Conservation (phyloP, 2,888 invertebrate species). For the Hyposoter dolosus region DNA sequence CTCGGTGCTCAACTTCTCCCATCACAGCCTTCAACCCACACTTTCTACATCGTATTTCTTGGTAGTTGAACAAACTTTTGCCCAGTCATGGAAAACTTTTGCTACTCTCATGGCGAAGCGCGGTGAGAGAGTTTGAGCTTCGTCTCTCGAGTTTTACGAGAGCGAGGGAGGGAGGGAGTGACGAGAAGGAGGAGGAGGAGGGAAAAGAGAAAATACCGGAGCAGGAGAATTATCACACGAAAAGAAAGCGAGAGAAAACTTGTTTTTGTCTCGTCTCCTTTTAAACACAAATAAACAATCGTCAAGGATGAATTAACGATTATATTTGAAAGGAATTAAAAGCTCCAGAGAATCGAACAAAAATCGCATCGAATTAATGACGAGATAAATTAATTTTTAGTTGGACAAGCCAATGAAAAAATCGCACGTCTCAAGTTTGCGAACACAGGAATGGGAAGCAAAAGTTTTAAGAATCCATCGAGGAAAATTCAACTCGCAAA, state of each 20-base stretch:
- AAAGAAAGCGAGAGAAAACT: conserved; percentile 21
- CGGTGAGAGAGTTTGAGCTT: conserved; percentile 53
- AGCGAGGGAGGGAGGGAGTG: conserved; percentile 8
- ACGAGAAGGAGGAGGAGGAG: background rate
- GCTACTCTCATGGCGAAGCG: conserved; percentile 53
- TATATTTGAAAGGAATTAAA: background rate
- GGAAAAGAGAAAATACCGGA: background rate
- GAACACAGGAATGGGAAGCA: background rate
- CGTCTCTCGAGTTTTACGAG: conserved; percentile 54
- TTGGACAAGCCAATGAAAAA: background rate
- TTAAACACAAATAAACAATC: background rate
- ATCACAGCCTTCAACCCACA: conserved; percentile 14
- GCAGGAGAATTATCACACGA: conserved; percentile 40
- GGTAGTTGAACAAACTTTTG: conserved; percentile 65
- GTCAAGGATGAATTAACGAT: background rate
- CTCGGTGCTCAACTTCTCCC: conserved; percentile 55
- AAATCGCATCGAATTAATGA: background rate
- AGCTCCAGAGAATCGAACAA: background rate
- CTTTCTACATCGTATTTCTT: conserved; percentile 56
- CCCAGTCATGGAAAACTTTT: conserved; percentile 68
- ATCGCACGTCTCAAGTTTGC: conserved; percentile 13
- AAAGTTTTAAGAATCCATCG: conserved; percentile 56
- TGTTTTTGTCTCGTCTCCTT: conserved; percentile 20
- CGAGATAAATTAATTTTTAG: background rate
- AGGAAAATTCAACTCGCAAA: conserved; percentile 55